A percentile compares a stretch with the other conserved stretches of the same genome.
phyloP scores from a whole-genome alignment of 2,888 invertebrate species.

The Epinotia bilunana region DNA sequence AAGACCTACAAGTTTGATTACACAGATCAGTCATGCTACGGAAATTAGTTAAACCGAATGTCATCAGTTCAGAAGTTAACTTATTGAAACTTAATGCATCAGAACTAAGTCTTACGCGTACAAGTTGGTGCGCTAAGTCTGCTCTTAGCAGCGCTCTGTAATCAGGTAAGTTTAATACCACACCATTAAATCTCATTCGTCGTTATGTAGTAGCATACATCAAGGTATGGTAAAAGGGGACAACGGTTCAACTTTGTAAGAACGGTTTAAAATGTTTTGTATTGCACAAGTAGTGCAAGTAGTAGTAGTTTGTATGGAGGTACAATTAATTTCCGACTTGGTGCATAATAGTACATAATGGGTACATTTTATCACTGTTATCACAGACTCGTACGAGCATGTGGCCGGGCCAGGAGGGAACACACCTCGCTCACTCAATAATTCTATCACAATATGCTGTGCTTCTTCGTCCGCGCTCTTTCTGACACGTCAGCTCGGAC shows the following conservation, averaged over 20 bases:
- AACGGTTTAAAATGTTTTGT: no score
- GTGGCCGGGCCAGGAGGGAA: no score
- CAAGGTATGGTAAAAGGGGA: no score
- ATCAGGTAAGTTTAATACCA: slow-evolving; percentile 32
- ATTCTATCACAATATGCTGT: no score
- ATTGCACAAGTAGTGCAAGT: no score
- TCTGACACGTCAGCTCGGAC: not conserved
- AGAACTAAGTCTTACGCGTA: slow-evolving; percentile 33
- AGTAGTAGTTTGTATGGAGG: no score
- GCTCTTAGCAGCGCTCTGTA: slow-evolving; percentile 16
- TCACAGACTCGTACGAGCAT: no score
- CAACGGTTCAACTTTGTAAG: not conserved
- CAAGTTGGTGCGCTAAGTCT: slow-evolving; percentile 31
- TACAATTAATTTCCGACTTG: no score
- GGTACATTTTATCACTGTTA: no score
- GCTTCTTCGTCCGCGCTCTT: not conserved
- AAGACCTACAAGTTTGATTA: not conserved
- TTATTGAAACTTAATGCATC: slow-evolving; percentile 41
- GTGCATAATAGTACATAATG: no score
- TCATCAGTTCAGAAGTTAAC: slow-evolving; percentile 24
- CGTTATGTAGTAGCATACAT: not conserved
- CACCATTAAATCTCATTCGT: slow-evolving; percentile 27
- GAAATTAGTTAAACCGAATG: slow-evolving; percentile 32
- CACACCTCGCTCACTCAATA: no score
- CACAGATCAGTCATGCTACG: slow-evolving; percentile 14